phyloP scores from a whole-genome alignment of 2,113 vertebrate genomes.

The Indicator maculatus region DNA sequence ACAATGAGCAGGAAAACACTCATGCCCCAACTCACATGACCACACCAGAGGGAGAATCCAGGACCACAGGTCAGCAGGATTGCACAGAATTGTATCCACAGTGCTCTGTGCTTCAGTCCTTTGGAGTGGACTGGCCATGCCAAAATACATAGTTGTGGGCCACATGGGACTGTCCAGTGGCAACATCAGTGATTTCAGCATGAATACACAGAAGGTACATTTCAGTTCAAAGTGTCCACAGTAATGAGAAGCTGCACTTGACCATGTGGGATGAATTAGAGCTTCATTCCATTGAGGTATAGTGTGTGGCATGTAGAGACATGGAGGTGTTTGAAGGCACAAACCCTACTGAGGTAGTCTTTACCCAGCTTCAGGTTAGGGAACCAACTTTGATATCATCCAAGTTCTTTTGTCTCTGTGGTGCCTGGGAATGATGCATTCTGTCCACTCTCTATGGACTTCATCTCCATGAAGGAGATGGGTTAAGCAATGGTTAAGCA shows the following conservation, averaged over 20 bases:
- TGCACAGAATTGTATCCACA: rapidly evolving
- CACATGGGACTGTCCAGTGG: rapidly evolving
- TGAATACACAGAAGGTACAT: rapidly evolving
- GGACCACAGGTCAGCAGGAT: not conserved
- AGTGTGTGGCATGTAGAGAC: not conserved
- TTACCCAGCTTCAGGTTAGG: not conserved
- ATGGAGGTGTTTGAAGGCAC: not conserved
- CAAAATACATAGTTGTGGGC: not conserved
- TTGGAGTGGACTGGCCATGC: not conserved
- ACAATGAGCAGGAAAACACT: not conserved
- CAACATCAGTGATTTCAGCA: not conserved
- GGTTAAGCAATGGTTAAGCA: not conserved
- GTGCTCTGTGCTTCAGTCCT: not conserved
- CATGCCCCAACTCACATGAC: not conserved
- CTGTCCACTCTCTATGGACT: rapidly evolving
- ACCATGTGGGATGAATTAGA: not conserved
- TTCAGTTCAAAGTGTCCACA: not conserved
- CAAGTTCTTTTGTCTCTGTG: not conserved
- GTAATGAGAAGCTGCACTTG: not conserved
- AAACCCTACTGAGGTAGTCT: not conserved
- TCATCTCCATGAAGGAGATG: not conserved
- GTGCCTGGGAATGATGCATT: not conserved
- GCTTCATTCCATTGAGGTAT: not conserved
- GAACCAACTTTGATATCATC: not conserved
- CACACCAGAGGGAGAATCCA: not conserved